These are phyloP conservation scores for Paralichthys olivaceus DNA, from an alignment of 2,113 vertebrate genomes.

Conservation along the genomic window DNA sequence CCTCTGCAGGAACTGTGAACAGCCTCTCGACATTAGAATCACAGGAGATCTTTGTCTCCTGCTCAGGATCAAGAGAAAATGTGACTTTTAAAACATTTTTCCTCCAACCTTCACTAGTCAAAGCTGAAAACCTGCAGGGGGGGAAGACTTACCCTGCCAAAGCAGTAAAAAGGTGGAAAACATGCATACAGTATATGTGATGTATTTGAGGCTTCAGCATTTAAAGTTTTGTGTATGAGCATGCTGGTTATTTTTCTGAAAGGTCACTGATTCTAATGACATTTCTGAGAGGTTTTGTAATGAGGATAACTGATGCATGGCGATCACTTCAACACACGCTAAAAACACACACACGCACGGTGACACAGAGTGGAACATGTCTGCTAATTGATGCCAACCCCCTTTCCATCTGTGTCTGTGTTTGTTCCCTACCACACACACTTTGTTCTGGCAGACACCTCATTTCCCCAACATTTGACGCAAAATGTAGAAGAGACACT, in stretches of 20 bases:
- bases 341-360: constrained; percentile 36
- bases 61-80: constrained; percentile 1
- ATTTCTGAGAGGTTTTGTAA: constrained; percentile 71
- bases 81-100: neutral
- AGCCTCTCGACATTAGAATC: constrained; percentile 31
- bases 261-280: constrained; percentile 75
- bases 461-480: constrained; percentile 50
- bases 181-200: neutral
- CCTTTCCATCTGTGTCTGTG: constrained; percentile 24
- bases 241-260: constrained; percentile 58
- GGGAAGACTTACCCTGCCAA: no score
- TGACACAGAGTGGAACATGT: constrained; percentile 37
- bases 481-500: constrained; percentile 37
- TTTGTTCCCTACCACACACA: constrained; percentile 6
- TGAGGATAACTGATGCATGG: constrained; percentile 56
- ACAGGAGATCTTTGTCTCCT: constrained; percentile 6
- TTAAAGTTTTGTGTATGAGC: constrained; percentile 45
- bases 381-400: constrained; percentile 57
- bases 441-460: constrained; percentile 44
- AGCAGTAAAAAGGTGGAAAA: neutral
- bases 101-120: neutral
- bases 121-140: neutral
- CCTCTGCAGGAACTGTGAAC: constrained; percentile 21
- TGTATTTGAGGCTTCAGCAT: constrained; percentile 13
- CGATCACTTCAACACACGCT: constrained; percentile 8